A percentile compares a stretch with the other conserved stretches of the same genome.
These are phyloP conservation scores for Sisor rabdophorus DNA, from an alignment of 2,113 vertebrate species.

Conservation along the genomic window DNA sequence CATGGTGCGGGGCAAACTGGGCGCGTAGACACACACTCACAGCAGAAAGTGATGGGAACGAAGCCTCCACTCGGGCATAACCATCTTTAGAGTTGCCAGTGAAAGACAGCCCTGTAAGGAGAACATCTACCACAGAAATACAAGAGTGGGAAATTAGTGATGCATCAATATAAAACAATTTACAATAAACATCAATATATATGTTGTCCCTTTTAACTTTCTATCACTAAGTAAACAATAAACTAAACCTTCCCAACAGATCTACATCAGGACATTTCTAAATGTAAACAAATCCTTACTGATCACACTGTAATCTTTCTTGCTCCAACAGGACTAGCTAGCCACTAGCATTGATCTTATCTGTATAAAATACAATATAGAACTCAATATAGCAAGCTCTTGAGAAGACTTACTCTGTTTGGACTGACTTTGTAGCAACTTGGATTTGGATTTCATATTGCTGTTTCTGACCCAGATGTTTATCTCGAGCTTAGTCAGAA, in stretches of 20 bases:
- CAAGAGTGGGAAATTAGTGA: neutral
- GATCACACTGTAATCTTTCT: neutral
- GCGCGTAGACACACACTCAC: constrained; percentile 78
- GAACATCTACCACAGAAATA: constrained; percentile 36
- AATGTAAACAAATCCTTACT: neutral
- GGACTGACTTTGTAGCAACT: constrained; percentile 34
- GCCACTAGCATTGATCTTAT: neutral
- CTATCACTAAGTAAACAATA: neutral
- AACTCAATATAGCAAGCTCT: neutral
- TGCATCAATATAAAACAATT: neutral
- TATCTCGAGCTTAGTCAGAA: constrained; percentile 58
- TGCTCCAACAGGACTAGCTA: neutral
- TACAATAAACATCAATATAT: too few relatives aligned
- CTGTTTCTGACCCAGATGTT: constrained; percentile 70
- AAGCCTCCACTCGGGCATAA: constrained; percentile 66
- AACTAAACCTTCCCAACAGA: neutral
- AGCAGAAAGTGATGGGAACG: constrained; percentile 68
- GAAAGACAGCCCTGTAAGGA: constrained; percentile 69
- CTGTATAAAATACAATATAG: too few relatives aligned
- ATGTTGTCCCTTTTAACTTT: too few relatives aligned
- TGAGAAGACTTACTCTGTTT: constrained; percentile 59
- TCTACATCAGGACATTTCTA: neutral
- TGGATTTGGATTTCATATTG: constrained; percentile 8
- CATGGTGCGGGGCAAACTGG: constrained; percentile 73
- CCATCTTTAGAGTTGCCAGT: constrained; percentile 68